Evolutionary conservation across 2,888 invertebrate species (phyloP), one percentile per base, ranked within the genome.

Genomic region (Pterobdella sp.): DNA sequence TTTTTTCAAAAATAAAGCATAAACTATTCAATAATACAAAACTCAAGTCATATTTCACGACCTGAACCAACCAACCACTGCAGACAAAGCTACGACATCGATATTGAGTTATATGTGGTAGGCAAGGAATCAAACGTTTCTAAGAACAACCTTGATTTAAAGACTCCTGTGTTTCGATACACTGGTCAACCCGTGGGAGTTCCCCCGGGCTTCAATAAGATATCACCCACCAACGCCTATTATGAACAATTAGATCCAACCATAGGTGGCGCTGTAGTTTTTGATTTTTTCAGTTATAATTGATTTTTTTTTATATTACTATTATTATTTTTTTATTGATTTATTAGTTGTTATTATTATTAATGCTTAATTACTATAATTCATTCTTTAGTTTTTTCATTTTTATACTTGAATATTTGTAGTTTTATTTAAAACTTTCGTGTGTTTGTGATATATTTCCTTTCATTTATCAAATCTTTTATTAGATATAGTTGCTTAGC

Each of bases 11-110:
- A 18, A 64, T 18, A 18, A 26, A 26, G 29, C 7, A 26, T 64
- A 26, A 64, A 64, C 29, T 18, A 66, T 66, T 32, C 31, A 7
- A 34, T 31, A 26, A 7, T 18, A n/a, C n/a, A n/a, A n/a, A n/a
- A n/a, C n/a, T n/a, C n/a, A n/a, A n/a, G n/a, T n/a, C n/a, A n/a
- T n/a, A n/a, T n/a, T n/a, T n/a, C 10, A 35, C 35, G 29, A 4
- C 7, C 36, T 7, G n/a, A n/a, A 37, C 68, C 4, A 3, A 35
- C 42, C 4, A 36, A 69, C 35, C 29, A 14, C 4, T 79, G 29
- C 83, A 89, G 90, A 82, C 98, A 98, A 87, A 96, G 96, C 80
- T 98, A 98, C 81, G 97, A 98, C 86, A 96, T 98, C 1, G 94
- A 95, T 26, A 95, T 98, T 83, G 94, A 94, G 79, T 86, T 97